Evolutionary conservation across 1,140 invertebrate genomes (phyloP).

Genomic region (Drosophila biarmipes): DNA sequence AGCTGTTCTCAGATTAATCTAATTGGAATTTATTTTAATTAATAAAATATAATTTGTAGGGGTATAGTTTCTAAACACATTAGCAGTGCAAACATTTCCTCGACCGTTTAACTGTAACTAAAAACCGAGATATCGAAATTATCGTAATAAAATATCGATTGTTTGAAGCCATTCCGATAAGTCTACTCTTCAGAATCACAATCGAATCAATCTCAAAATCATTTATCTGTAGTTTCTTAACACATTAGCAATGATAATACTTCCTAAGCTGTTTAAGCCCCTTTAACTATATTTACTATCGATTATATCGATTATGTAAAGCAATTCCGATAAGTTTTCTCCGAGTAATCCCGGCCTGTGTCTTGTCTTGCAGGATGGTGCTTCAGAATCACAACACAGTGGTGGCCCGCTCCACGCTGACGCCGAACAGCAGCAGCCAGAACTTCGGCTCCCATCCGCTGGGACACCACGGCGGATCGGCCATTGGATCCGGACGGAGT

Average conservation of each 20-base stretch:
- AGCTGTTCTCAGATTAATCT: background rate
- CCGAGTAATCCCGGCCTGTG: background rate
- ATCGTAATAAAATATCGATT: no score
- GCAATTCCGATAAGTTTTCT: background rate
- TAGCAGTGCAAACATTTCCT: no score
- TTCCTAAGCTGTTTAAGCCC: no score
- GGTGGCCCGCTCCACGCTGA: constrained; percentile 70
- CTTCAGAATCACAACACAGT: constrained; percentile 79
- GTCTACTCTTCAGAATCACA: no score
- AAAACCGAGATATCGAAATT: background rate
- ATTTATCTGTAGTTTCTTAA: no score
- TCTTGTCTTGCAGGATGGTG: constrained; percentile 62
- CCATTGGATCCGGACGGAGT: constrained; percentile 11
- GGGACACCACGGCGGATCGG: constrained; percentile 15
- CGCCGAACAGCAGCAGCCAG: constrained; percentile 70
- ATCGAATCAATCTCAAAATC: no score
- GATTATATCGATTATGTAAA: no score
- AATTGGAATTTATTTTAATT: background rate
- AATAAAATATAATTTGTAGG: no score
- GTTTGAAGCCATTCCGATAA: background rate
- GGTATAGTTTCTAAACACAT: no score
- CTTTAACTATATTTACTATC: no score
- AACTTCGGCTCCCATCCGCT: constrained; percentile 54
- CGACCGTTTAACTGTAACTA: no score
- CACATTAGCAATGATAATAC: no score